A percentile compares a stretch with the other conserved stretches of the same genome.
phyloP scores from a whole-genome alignment of 2,888 invertebrate species.

The Caenorhabditis sinica region DNA sequence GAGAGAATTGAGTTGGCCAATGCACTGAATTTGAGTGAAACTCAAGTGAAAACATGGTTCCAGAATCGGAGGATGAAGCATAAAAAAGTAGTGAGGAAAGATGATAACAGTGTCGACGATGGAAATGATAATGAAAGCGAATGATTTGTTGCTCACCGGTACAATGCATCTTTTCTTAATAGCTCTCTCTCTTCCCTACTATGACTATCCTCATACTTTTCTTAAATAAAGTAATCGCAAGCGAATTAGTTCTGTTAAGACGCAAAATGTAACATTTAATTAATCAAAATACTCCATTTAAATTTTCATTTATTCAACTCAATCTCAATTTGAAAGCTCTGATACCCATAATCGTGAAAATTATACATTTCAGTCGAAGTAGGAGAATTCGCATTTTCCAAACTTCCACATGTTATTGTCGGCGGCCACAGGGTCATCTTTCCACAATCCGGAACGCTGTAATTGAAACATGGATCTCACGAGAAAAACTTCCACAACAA shows the following conservation, averaged over 20 bases:
- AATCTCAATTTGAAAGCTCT: not conserved
- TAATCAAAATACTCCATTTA: too few relatives aligned
- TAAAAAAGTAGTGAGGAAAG: constrained; percentile 89
- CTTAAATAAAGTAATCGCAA: not conserved
- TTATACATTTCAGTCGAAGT: constrained; percentile 1
- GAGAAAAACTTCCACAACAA: not conserved
- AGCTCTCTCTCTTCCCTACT: not conserved
- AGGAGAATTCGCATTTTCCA: constrained; percentile 9
- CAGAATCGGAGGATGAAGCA: constrained; percentile 98
- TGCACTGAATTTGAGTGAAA: constrained; percentile 86
- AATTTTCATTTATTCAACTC: not conserved
- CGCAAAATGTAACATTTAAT: too few relatives aligned
- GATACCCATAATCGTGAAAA: not conserved
- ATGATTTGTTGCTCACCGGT: constrained; percentile 14
- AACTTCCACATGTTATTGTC: constrained; percentile 2
- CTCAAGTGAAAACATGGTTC: constrained; percentile 90
- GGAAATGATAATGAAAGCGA: constrained; percentile 64
- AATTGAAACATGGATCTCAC: not conserved
- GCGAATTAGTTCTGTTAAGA: too few relatives aligned
- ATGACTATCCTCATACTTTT: not conserved
- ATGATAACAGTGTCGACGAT: constrained; percentile 59
- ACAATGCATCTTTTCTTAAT: not conserved
- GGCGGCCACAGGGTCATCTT: not conserved
- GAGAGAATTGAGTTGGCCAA: constrained; percentile 82
- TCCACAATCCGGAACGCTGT: constrained; percentile 5